Percentiles rank a stretch among this genome's conserved stretches.
Evolutionary conservation across 2,888 invertebrate genomes (phyloP).

Genomic region (Cephus rjabovi): DNA sequence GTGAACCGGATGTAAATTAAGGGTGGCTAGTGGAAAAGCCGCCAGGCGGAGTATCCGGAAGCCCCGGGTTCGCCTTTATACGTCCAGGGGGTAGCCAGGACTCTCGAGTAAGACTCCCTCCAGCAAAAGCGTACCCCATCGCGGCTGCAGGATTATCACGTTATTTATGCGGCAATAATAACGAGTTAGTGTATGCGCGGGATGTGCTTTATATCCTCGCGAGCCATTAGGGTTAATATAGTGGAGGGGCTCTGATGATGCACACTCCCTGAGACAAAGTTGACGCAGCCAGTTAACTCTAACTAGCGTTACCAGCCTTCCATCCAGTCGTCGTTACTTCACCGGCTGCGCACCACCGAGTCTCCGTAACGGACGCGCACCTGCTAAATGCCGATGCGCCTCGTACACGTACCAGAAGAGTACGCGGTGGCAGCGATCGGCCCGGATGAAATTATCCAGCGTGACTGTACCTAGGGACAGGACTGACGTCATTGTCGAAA

Average conservation of each 20-base stretch:
- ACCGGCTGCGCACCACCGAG: slow-evolving; percentile 26
- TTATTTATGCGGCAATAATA: slow-evolving; percentile 67
- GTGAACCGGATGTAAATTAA: background rate
- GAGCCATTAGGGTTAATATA: slow-evolving; percentile 66
- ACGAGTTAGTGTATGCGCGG: slow-evolving; percentile 65
- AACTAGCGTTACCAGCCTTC: slow-evolving; percentile 22
- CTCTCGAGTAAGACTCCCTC: slow-evolving; percentile 22
- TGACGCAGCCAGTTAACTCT: slow-evolving; percentile 30
- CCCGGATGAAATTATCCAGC: background rate
- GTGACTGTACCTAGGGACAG: background rate
- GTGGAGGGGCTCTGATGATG: slow-evolving; percentile 40
- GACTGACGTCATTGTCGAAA: background rate
- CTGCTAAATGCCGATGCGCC: slow-evolving; percentile 41
- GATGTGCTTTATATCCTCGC: slow-evolving; percentile 66
- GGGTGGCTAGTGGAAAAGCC: background rate
- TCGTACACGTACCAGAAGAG: slow-evolving; percentile 21
- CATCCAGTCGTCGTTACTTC: slow-evolving; percentile 31
- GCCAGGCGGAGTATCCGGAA: background rate
- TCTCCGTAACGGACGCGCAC: slow-evolving; percentile 41
- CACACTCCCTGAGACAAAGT: slow-evolving; percentile 28
- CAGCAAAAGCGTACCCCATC: slow-evolving; percentile 1
- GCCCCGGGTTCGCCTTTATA: background rate
- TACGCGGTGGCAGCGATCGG: background rate
- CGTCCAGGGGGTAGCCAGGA: slow-evolving; percentile 8
- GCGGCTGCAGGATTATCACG: slow-evolving; percentile 59